phyloP scores from a whole-genome alignment of 2,888 invertebrate genomes.

The Phortica okadai region DNA sequence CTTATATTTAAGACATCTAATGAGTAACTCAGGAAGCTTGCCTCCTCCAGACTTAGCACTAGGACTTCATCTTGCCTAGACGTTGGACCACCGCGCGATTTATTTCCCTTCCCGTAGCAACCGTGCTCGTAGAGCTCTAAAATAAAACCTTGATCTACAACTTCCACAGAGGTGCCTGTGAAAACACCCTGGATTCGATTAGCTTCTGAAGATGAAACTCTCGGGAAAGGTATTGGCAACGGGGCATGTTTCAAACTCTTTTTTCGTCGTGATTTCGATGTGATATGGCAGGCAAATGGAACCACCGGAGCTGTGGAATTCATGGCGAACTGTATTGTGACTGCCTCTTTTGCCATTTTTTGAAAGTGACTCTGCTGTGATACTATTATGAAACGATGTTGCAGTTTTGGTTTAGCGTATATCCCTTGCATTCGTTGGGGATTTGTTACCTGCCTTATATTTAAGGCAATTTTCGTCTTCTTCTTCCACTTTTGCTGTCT shows the following conservation, averaged over 20 bases:
- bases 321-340: background rate
- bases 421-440: no score
- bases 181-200: slow-evolving; percentile 77
- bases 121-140: slow-evolving; percentile 83
- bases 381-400: no score
- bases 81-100: slow-evolving; percentile 77
- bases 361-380: no score
- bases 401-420: no score
- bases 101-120: slow-evolving; percentile 85
- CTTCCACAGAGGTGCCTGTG: slow-evolving; percentile 83
- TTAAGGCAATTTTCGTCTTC: no score
- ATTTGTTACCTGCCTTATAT: no score
- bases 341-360: background rate
- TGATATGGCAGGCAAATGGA: slow-evolving; percentile 39
- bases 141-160: slow-evolving; percentile 80
- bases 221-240: slow-evolving; percentile 42
- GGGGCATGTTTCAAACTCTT: background rate
- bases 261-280: background rate
- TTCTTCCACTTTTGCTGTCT: no score
- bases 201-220: background rate
- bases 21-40: slow-evolving; percentile 83
- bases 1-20: slow-evolving; percentile 82
- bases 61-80: slow-evolving; percentile 78
- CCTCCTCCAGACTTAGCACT: slow-evolving; percentile 85
- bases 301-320: background rate